phyloP scores from a whole-genome alignment of 2,113 vertebrate species.

The Calyptomena viridis region DNA sequence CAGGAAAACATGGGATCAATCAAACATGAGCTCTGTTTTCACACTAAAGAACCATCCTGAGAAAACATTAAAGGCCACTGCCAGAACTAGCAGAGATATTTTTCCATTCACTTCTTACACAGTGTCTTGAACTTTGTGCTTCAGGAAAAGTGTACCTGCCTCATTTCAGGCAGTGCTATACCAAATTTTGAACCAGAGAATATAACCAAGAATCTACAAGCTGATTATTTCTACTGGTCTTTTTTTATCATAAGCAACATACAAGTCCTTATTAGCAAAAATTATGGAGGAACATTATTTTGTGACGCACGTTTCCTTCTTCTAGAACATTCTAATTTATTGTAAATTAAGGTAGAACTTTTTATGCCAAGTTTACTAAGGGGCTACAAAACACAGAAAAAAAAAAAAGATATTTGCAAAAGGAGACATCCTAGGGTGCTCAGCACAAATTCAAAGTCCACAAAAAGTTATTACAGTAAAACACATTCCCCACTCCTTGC shows the following conservation, averaged over 20 bases:
- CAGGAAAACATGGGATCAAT: not conserved
- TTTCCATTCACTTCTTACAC: not conserved
- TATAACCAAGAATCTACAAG: not conserved
- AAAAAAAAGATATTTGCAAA: not conserved
- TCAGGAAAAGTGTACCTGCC: not conserved
- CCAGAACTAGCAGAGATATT: not conserved
- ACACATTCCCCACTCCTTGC: not conserved
- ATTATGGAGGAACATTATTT: not conserved
- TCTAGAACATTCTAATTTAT: not conserved
- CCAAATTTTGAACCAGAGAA: not conserved
- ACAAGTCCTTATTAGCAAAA: not conserved
- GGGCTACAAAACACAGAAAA: not conserved
- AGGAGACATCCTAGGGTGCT: not conserved
- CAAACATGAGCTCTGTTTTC: not conserved
- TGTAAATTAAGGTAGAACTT: not conserved
- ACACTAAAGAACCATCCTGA: fast-evolving
- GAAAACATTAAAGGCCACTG: not conserved
- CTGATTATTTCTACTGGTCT: not conserved
- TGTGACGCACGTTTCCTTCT: not conserved
- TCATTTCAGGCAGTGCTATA: not conserved
- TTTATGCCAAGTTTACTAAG: not conserved
- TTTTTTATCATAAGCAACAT: not conserved
- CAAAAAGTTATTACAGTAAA: not conserved
- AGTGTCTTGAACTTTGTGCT: not conserved
- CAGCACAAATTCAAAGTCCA: not conserved